Evolutionary conservation across 2,888 invertebrate species (phyloP).

Genomic region (Chaitophorus viminalis): DNA sequence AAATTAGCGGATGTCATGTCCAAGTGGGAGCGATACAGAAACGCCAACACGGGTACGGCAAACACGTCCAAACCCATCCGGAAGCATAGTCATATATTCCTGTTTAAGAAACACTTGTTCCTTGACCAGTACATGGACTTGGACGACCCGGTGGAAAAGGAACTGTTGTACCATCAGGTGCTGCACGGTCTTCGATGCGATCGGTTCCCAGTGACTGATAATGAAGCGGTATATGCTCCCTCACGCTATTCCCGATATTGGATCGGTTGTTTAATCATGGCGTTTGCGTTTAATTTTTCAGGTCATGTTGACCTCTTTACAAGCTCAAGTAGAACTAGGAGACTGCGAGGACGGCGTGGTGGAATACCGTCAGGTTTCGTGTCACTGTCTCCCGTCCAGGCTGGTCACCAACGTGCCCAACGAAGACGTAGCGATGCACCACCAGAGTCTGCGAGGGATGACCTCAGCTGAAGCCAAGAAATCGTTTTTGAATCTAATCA

Average conservation of each 20-base stretch:
- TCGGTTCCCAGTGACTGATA: conserved; percentile 90
- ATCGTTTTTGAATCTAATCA: conserved; percentile 90
- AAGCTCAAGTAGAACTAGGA: conserved; percentile 91
- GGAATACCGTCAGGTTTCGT: conserved; percentile 76
- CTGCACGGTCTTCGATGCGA: conserved; percentile 90
- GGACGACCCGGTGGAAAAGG: conserved; percentile 89
- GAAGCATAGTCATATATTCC: conserved; percentile 72
- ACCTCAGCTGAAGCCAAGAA: conserved; percentile 88
- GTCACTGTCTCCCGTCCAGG: conserved; percentile 84
- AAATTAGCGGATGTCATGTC: conserved; percentile 95
- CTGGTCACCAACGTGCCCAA: conserved; percentile 81
- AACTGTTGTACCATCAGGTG: conserved; percentile 92
- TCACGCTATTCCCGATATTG: not conserved
- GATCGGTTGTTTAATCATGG: too few species aligned
- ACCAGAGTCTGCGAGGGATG: conserved; percentile 89
- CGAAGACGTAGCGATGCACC: conserved; percentile 89
- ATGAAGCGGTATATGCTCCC: conserved; percentile 83
- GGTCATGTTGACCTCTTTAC: conserved; percentile 93
- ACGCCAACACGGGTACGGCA: conserved; percentile 73
- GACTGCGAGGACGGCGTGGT: conserved; percentile 78
- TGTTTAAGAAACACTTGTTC: conserved; percentile 86
- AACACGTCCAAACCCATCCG: conserved; percentile 64
- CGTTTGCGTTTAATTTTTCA: conserved; percentile 67
- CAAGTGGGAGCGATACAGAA: conserved; percentile 90
- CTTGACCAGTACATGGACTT: conserved; percentile 82